Evolutionary conservation across 2,888 invertebrate genomes (phyloP).

Genomic region (Drosophila mercatorum): DNA sequence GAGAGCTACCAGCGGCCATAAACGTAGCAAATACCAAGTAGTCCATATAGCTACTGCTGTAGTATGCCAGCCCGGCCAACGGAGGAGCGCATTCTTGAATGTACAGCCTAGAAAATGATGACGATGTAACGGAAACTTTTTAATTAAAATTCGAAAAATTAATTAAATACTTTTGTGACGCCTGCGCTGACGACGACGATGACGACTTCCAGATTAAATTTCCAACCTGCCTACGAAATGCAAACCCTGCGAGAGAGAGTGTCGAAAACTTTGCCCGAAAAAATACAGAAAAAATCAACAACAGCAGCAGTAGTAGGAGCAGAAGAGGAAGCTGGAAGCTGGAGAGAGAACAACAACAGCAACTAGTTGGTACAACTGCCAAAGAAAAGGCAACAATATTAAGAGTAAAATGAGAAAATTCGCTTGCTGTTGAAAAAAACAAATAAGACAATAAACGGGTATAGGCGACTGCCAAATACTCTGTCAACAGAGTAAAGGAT

Average conservation of each 20-base stretch:
- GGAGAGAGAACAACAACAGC: slow-evolving; percentile 34
- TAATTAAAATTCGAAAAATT: slow-evolving; percentile 81
- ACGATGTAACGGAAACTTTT: slow-evolving; percentile 75
- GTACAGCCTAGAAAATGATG: slow-evolving; percentile 57
- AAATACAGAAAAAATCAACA: slow-evolving; percentile 26
- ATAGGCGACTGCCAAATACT: neutral
- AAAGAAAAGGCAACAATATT: slow-evolving; percentile 69
- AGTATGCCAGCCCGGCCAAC: neutral
- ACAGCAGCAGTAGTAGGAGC: slow-evolving; percentile 15
- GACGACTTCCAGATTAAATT: slow-evolving; percentile 80
- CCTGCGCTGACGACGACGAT: slow-evolving; percentile 59
- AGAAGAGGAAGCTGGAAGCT: slow-evolving; percentile 17
- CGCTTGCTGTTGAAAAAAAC: slow-evolving; percentile 55
- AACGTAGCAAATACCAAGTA: slow-evolving; percentile 55
- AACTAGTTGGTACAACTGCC: slow-evolving; percentile 36
- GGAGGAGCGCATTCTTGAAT: slow-evolving; percentile 6
- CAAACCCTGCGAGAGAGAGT: slow-evolving; percentile 55
- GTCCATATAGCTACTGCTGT: slow-evolving; percentile 16
- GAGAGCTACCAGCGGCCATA: slow-evolving; percentile 67
- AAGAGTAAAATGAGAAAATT: slow-evolving; percentile 81
- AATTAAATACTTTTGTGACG: slow-evolving; percentile 81
- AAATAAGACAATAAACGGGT: slow-evolving; percentile 12
- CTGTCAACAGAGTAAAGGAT: neutral
- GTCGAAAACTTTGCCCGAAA: slow-evolving; percentile 65
- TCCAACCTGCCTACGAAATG: slow-evolving; percentile 79